Evolutionary conservation across 2,113 vertebrate genomes (phyloP).

Genomic region (Cottus gobio): DNA sequence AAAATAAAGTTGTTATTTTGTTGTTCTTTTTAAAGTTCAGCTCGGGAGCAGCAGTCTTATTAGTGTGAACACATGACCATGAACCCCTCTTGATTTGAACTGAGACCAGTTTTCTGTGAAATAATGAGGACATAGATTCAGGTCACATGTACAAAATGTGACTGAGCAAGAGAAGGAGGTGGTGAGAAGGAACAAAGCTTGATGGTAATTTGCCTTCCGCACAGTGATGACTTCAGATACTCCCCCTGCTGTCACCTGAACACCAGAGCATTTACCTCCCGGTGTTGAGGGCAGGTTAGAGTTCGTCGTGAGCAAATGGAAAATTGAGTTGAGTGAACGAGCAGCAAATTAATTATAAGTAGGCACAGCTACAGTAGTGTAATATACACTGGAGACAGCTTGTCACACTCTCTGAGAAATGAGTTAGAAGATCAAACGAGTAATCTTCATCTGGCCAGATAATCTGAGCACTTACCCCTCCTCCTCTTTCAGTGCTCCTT

Average conservation of each 20-base stretch:
- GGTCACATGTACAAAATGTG: background rate
- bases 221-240: background rate
- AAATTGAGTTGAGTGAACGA: constrained; percentile 76
- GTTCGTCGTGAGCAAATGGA: constrained; percentile 46
- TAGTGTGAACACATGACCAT: background rate
- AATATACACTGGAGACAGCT: constrained; percentile 68
- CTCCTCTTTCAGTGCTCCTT: constrained; percentile 41
- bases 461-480: constrained; percentile 46
- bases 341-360: constrained; percentile 78
- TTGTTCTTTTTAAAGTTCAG: constrained; percentile 9
- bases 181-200: background rate
- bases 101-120: constrained; percentile 16
- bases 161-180: background rate
- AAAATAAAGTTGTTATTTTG: constrained; percentile 8
- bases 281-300: constrained; percentile 27
- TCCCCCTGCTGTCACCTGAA: constrained; percentile 10
- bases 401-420: constrained; percentile 66
- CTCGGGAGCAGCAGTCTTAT: background rate
- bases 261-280: constrained; percentile 20
- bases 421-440: constrained; percentile 63
- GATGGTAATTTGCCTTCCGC: background rate
- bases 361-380: constrained; percentile 33
- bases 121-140: background rate
- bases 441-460: constrained; percentile 58
- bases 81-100: background rate